Evolutionary conservation across 2,797 vertebrate genomes (phyloP).

Genomic region (Epinephelus coioides): DNA sequence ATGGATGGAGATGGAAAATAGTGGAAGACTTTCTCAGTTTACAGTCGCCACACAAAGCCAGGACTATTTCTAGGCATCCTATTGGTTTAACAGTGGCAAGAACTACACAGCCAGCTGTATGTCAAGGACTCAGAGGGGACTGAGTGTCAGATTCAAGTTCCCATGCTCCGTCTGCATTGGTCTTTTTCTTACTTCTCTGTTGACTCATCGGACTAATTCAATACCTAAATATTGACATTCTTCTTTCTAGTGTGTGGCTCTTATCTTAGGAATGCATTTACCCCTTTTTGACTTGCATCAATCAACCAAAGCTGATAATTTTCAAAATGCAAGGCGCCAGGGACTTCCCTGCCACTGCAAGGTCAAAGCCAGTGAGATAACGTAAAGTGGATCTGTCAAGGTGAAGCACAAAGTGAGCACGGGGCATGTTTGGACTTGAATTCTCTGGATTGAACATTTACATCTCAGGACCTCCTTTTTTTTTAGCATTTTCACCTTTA

Average conservation of each 20-base stretch:
- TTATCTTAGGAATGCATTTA: constrained; percentile 82
- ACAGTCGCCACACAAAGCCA: constrained; percentile 76
- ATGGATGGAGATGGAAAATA: constrained; percentile 76
- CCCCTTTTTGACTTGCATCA: constrained; percentile 71
- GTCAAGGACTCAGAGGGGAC: constrained; percentile 64
- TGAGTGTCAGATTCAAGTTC: constrained; percentile 67
- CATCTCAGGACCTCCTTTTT: constrained; percentile 20
- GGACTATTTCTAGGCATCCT: constrained; percentile 76
- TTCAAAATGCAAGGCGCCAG: constrained; percentile 64
- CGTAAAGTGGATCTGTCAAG: constrained; percentile 44
- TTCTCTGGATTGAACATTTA: neutral
- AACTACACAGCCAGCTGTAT: constrained; percentile 68
- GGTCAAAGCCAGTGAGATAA: constrained; percentile 65
- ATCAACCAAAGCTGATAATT: constrained; percentile 78
- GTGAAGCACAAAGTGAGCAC: constrained; percentile 24
- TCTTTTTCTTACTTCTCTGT: constrained; percentile 48
- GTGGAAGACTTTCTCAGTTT: constrained; percentile 76
- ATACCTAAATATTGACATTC: constrained; percentile 80
- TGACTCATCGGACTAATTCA: constrained; percentile 70
- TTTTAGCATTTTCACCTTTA: too few species aligned
- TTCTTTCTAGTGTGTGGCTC: constrained; percentile 53
- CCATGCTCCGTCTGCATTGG: constrained; percentile 59
- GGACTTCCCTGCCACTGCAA: constrained; percentile 58
- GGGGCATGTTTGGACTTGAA: constrained; percentile 32
- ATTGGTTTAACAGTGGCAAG: constrained; percentile 67